Percentiles rank a stretch among this genome's conserved stretches.
Conservation (phyloP, 2,113 vertebrate species). For the rat (Rattus norvegicus) region GRCr8 NC_086020.1:244841501-244842000, state of each 20-base stretch:
- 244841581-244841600: not conserved
- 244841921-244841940: not conserved
- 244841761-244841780: not conserved
- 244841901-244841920: not conserved
- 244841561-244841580: not conserved
- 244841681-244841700: not conserved
- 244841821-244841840: not conserved
- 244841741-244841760: not conserved
- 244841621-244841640: not conserved
- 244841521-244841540: constrained; percentile 39
- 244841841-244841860: not conserved
- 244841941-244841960: not conserved
- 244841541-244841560: constrained; percentile 40
- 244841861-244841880: not conserved
- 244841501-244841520: constrained; percentile 57
- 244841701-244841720: not conserved
- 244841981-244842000: not conserved
- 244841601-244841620: not conserved
- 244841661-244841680: too few species aligned
- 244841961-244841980: not conserved
- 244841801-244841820: not conserved
- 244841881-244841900: not conserved
- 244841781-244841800: not conserved
- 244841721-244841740: not conserved
- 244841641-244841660: not conserved